Percentiles rank a stretch among this genome's conserved stretches.
Conservation (phyloP, 2,888 invertebrate genomes). For the Pycnomerus fuliginosus region DNA sequence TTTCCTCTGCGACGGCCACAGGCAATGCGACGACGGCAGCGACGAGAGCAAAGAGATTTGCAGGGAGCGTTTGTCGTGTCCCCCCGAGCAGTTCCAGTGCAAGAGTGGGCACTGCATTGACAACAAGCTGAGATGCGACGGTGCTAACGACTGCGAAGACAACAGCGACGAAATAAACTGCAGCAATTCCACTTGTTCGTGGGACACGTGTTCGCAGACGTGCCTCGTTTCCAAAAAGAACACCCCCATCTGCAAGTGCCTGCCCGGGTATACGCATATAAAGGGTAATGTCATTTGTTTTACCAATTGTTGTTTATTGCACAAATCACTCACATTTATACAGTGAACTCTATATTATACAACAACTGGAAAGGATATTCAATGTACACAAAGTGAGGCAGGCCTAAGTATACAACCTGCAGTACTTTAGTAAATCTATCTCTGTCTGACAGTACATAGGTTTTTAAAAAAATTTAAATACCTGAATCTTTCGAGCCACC, state of each 20-base stretch:
- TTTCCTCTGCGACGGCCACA: conserved; percentile 67
- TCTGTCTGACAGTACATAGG: too few species aligned
- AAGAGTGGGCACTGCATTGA: conserved; percentile 59
- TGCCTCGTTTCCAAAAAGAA: conserved; percentile 66
- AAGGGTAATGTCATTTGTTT: too few species aligned
- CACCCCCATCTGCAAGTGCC: conserved; percentile 62
- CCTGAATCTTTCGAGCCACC: too few species aligned
- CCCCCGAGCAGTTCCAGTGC: conserved; percentile 51
- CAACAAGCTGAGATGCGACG: conserved; percentile 59
- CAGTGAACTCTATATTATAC: too few species aligned
- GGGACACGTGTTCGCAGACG: conserved; percentile 76
- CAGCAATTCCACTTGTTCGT: conserved; percentile 56
- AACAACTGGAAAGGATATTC: too few species aligned
- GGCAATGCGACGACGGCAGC: conserved; percentile 72
- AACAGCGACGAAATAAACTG: conserved; percentile 51
- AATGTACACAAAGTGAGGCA: too few species aligned
- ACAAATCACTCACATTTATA: too few species aligned
- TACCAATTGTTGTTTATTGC: too few species aligned
- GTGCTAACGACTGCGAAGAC: conserved; percentile 59
- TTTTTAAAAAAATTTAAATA: too few species aligned
- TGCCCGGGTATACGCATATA: conserved; percentile 59
- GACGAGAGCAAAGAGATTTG: conserved; percentile 60
- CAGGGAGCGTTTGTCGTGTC: conserved; percentile 43
- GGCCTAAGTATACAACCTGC: too few species aligned
- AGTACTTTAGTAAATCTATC: too few species aligned